Evolutionary conservation across 1,140 invertebrate genomes (phyloP).

Genomic region (Philotrypesis tridentata): DNA sequence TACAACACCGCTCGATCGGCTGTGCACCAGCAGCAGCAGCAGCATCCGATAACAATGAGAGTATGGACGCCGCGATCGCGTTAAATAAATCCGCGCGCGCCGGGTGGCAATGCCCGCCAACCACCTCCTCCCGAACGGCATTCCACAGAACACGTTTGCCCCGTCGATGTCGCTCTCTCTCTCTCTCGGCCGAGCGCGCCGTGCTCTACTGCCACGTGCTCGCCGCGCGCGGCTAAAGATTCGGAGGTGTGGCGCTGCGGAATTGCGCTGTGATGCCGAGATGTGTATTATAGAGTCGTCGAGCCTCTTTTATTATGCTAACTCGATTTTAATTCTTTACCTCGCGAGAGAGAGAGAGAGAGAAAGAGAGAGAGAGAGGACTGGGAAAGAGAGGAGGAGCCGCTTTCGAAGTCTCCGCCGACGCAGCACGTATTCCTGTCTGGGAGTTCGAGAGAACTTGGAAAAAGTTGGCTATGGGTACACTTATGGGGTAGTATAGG

Average conservation of each 20-base stretch:
- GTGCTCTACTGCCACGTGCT: background rate
- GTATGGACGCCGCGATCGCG: background rate
- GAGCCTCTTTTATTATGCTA: no score
- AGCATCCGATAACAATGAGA: constrained; percentile 37
- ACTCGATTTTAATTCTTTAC: no score
- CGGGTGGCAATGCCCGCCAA: constrained; percentile 19
- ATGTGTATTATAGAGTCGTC: no score
- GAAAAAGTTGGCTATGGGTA: no score
- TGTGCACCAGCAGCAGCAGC: background rate
- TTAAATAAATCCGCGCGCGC: constrained; percentile 33
- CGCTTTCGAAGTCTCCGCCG: no score
- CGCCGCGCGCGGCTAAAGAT: background rate
- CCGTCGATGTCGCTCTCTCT: background rate
- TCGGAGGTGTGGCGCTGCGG: background rate
- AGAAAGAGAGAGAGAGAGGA: background rate
- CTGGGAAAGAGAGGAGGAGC: constrained; percentile 6
- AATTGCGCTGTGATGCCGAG: no score
- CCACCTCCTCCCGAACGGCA: constrained; percentile 56
- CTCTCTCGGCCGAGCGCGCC: background rate
- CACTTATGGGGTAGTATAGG: no score
- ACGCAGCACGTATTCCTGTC: no score
- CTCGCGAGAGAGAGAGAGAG: background rate
- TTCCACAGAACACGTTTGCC: constrained; percentile 66
- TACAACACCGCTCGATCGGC: background rate
- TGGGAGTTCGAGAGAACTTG: no score